Conservation (phyloP, 2,888 invertebrate species). For the Gryllus longicercus region DNA sequence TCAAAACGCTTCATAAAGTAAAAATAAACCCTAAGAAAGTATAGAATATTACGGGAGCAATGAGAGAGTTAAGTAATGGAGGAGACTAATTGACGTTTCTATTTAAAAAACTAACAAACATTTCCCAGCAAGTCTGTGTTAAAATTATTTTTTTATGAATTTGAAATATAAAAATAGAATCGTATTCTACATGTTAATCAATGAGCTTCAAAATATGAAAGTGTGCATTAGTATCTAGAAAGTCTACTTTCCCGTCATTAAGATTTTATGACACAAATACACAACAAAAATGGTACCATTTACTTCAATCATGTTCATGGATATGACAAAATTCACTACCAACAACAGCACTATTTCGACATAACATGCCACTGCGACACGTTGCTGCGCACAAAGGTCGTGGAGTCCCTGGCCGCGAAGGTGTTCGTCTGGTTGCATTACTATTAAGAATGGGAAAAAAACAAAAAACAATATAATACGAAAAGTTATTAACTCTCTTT, state of each 20-base stretch:
- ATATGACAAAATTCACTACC: slow-evolving; percentile 27
- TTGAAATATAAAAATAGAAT: not conserved
- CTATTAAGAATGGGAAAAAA: slow-evolving; percentile 17
- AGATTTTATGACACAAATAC: not conserved
- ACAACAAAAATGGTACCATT: not conserved
- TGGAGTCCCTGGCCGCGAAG: slow-evolving; percentile 19
- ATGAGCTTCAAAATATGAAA: too few relatives aligned
- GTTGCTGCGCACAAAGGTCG: slow-evolving; percentile 26
- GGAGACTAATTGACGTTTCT: too few relatives aligned
- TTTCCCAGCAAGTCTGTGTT: too few relatives aligned
- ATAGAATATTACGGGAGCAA: too few relatives aligned
- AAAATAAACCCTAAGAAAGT: too few relatives aligned
- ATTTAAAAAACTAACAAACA: too few relatives aligned
- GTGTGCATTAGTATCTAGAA: not conserved
- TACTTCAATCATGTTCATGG: slow-evolving; percentile 21
- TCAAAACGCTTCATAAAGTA: too few relatives aligned
- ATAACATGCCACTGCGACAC: slow-evolving; percentile 30
- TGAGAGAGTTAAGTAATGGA: too few relatives aligned
- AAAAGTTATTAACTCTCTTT: not conserved
- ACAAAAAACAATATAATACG: too few relatives aligned
- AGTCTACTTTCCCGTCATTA: not conserved
- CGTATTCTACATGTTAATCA: too few relatives aligned
- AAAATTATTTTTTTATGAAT: too few relatives aligned
- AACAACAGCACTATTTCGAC: slow-evolving; percentile 26
- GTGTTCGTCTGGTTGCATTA: slow-evolving; percentile 11